A percentile compares a stretch with the other conserved stretches of the same genome.
These are phyloP conservation scores for Gambusia yucatana DNA, from an alignment of 2,797 vertebrate genomes.

Conservation along the genomic window DNA sequence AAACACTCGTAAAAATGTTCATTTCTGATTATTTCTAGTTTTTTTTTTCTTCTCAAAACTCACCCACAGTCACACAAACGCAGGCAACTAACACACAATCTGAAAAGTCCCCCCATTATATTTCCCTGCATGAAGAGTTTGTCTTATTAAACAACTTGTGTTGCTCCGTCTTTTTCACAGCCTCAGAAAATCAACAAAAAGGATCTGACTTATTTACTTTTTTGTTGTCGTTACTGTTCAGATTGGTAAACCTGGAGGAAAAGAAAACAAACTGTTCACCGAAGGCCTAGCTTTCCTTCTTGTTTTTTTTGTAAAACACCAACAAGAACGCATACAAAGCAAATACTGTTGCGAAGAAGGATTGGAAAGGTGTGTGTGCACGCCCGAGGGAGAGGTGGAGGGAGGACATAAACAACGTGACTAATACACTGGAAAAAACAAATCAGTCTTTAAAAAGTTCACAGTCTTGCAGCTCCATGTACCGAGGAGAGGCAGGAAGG, in stretches of 20 bases:
- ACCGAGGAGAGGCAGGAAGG: constrained; percentile 16
- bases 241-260: constrained; percentile 17
- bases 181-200: constrained; percentile 59
- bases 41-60: constrained; percentile 46
- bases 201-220: constrained; percentile 1
- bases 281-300: constrained; percentile 38
- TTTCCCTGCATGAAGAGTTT: constrained; percentile 68
- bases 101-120: constrained; percentile 52
- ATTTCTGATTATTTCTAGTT: constrained; percentile 68
- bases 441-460: constrained; percentile 71
- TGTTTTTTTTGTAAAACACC: constrained; percentile 30
- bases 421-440: constrained; percentile 57
- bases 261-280: constrained; percentile 17
- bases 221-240: constrained; percentile 21
- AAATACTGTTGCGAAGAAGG: constrained; percentile 79
- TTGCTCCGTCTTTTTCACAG: constrained; percentile 68
- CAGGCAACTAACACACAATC: constrained; percentile 38
- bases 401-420: constrained; percentile 45
- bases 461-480: constrained; percentile 79
- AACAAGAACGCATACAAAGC: constrained; percentile 47
- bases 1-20: constrained; percentile 73
- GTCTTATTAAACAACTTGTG: constrained; percentile 57
- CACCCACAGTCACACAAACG: constrained; percentile 33
- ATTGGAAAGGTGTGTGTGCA: constrained; percentile 30
- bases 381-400: background rate